A percentile compares a stretch with the other conserved stretches of the same genome.
phyloP scores from a whole-genome alignment of 2,113 vertebrate genomes.

The Heterocephalus glaber region DNA sequence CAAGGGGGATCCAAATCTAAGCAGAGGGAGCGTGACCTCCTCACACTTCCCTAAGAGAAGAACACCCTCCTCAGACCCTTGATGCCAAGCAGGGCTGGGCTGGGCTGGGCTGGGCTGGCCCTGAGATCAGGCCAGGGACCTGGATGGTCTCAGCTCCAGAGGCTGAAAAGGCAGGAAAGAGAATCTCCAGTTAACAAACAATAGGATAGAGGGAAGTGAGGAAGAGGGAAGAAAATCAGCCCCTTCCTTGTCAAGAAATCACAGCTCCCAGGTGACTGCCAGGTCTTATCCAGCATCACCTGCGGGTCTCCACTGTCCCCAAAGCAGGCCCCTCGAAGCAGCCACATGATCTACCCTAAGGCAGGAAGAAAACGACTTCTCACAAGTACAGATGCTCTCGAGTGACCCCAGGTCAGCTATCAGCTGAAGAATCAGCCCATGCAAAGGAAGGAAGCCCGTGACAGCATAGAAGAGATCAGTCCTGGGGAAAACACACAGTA shows the following conservation, averaged over 20 bases:
- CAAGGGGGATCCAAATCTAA: not conserved
- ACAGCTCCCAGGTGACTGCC: not conserved
- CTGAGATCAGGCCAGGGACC: not conserved
- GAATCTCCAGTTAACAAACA: not conserved
- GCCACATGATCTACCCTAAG: not conserved
- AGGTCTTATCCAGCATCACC: not conserved
- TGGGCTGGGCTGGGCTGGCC: not conserved
- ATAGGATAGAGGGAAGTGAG: not conserved
- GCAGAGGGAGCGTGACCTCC: too few relatives aligned
- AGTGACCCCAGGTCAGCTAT: conserved; percentile 22
- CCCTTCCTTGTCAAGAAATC: not conserved
- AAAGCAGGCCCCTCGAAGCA: not conserved
- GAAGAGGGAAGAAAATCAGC: not conserved
- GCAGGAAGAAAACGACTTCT: not conserved
- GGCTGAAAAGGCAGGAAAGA: not conserved
- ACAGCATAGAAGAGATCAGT: not conserved
- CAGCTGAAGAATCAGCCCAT: not conserved
- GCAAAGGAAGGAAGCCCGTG: not conserved
- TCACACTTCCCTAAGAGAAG: not conserved
- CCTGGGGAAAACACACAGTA: not conserved
- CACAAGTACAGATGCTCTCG: not conserved
- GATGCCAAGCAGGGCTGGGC: not conserved
- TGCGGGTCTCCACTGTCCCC: not conserved
- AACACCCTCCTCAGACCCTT: not conserved
- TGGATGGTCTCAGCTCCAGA: not conserved